Conservation (phyloP, 2,888 invertebrate species). For the Drosophila atripex region DNA sequence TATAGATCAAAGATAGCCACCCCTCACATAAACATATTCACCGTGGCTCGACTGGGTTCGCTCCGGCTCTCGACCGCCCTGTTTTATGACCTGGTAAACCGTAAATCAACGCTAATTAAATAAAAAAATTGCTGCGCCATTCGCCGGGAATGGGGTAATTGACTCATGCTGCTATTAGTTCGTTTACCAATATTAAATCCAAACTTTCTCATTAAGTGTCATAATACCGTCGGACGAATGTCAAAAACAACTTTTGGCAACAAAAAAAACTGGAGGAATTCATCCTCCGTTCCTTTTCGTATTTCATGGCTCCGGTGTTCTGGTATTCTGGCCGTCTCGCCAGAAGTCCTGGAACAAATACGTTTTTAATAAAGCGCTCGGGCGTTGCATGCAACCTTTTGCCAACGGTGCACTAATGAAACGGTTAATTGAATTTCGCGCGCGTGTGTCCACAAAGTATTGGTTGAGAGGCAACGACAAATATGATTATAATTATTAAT, state of each 20-base stretch:
- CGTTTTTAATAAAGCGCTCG: constrained; percentile 52
- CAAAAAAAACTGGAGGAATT: constrained; percentile 31
- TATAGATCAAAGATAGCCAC: constrained; percentile 32
- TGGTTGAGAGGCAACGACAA: constrained; percentile 32
- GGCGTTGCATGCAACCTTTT: constrained; percentile 31
- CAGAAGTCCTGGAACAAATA: constrained; percentile 46
- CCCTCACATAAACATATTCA: constrained; percentile 15
- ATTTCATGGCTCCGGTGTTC: not conserved
- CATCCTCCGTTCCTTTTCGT: constrained; percentile 10
- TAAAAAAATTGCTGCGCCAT: constrained; percentile 54
- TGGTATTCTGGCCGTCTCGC: not conserved
- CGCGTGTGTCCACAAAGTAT: constrained; percentile 31
- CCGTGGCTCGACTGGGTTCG: constrained; percentile 18
- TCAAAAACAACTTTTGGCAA: constrained; percentile 44
- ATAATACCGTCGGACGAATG: constrained; percentile 44
- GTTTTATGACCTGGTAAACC: constrained; percentile 44
- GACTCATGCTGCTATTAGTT: constrained; percentile 41
- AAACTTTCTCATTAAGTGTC: constrained; percentile 56
- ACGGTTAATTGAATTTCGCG: constrained; percentile 53
- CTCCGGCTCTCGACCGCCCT: constrained; percentile 14
- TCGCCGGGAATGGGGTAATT: constrained; percentile 47
- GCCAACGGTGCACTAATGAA: constrained; percentile 30
- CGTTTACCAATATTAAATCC: constrained; percentile 57
- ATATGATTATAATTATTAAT: constrained; percentile 41
- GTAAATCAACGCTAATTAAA: constrained; percentile 70